A percentile compares a stretch with the other conserved stretches of the same genome.
These are phyloP conservation scores for Meloe dianella DNA, from an alignment of 2,888 invertebrate genomes.

Conservation along the genomic window DNA sequence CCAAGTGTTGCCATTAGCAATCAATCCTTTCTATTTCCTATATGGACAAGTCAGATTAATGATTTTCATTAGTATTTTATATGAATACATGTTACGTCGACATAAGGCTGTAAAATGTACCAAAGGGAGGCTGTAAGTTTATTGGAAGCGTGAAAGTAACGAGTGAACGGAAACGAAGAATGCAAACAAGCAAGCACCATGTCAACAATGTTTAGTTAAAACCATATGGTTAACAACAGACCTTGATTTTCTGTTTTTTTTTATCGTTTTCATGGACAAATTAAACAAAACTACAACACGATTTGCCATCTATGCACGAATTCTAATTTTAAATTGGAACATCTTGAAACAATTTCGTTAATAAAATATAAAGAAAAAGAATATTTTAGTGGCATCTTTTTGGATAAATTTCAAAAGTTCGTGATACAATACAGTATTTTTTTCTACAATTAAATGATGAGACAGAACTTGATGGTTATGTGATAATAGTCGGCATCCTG, in stretches of 20 bases:
- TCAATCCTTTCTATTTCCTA: conserved; percentile 28
- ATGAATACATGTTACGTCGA: conserved; percentile 18
- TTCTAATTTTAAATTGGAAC: conserved; percentile 1
- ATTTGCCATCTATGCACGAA: not conserved
- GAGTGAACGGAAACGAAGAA: conserved; percentile 27
- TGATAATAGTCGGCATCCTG: conserved; percentile 1
- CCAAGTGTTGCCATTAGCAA: conserved; percentile 12
- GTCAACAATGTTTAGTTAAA: conserved; percentile 16
- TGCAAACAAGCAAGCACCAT: conserved; percentile 17
- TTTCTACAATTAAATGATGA: not conserved
- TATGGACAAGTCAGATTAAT: conserved; percentile 15
- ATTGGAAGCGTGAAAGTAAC: conserved; percentile 31
- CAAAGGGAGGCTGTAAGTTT: conserved; percentile 31
- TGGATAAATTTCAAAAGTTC: not conserved
- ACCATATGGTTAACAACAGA: conserved; percentile 26
- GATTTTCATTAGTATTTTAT: conserved; percentile 27
- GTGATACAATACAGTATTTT: conserved; percentile 4
- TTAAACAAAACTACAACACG: not conserved
- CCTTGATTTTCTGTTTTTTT: conserved; percentile 9
- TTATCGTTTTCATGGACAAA: not conserved
- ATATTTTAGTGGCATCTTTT: not conserved
- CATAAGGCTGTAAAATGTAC: conserved; percentile 28
- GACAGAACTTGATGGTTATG: not conserved
- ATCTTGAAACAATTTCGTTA: not conserved
- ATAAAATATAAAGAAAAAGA: not conserved